phyloP scores from a whole-genome alignment of 2,888 invertebrate genomes.

The Macroteleia sp. region DNA sequence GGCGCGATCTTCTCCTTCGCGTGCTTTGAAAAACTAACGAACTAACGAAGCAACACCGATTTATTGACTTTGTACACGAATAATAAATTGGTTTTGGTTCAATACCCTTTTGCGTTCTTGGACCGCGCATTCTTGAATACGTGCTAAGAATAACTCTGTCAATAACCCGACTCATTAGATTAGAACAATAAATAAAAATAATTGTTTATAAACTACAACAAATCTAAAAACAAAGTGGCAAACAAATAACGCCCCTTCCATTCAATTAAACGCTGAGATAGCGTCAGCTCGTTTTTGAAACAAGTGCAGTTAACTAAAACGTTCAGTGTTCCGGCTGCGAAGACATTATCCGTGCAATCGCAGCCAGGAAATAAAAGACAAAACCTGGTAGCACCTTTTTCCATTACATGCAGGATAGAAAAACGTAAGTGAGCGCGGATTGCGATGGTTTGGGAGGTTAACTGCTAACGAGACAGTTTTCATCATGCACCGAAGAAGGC shows the following conservation, averaged over 20 bases:
- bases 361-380: constrained; percentile 25
- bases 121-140: constrained; percentile 12
- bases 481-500: constrained; percentile 69
- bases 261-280: constrained; percentile 28
- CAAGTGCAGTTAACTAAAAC: constrained; percentile 9
- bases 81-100: constrained; percentile 52
- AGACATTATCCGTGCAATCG: constrained; percentile 31
- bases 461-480: constrained; percentile 77
- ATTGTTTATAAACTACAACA: neutral
- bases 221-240: neutral
- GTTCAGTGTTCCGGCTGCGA: constrained; percentile 15
- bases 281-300: constrained; percentile 15
- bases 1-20: constrained; percentile 31
- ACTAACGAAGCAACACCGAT: constrained; percentile 51
- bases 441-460: constrained; percentile 59
- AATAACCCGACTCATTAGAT: constrained; percentile 5
- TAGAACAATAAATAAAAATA: neutral
- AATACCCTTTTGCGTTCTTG: constrained; percentile 39
- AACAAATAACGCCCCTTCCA: constrained; percentile 7
- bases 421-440: constrained; percentile 35
- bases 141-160: constrained; percentile 32
- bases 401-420: constrained; percentile 30
- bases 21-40: constrained; percentile 42
- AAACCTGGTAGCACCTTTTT: constrained; percentile 30
- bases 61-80: constrained; percentile 49